Conservation (phyloP, 2,888 invertebrate genomes). For the Drosophila infuscata region DNA sequence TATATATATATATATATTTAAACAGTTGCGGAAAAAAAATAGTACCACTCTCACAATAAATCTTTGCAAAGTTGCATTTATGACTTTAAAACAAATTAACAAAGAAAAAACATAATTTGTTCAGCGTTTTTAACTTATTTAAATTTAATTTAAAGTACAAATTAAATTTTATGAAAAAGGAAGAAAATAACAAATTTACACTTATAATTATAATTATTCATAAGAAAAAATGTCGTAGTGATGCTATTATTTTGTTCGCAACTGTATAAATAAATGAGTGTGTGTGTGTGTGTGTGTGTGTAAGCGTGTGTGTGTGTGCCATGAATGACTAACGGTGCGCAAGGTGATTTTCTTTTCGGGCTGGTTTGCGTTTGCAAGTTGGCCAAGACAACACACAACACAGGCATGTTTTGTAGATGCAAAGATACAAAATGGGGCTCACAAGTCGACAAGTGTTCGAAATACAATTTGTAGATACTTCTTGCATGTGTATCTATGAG, state of each 20-base stretch:
- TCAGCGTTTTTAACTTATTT: background rate
- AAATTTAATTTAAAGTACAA: background rate
- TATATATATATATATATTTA: slow-evolving; percentile 9
- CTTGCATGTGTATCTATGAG: slow-evolving; percentile 18
- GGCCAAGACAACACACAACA: slow-evolving; percentile 30
- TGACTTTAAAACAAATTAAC: background rate
- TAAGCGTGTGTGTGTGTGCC: slow-evolving; percentile 33
- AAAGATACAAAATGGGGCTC: slow-evolving; percentile 29
- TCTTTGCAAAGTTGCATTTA: background rate
- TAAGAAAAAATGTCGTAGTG: background rate
- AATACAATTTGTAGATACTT: slow-evolving; percentile 34
- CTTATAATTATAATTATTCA: background rate
- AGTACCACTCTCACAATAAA: background rate
- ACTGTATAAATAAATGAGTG: slow-evolving; percentile 13
- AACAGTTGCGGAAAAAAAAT: background rate
- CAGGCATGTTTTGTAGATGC: slow-evolving; percentile 31
- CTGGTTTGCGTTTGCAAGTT: slow-evolving; percentile 33
- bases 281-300: slow-evolving; percentile 22
- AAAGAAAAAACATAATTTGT: background rate
- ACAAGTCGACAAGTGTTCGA: slow-evolving; percentile 49
- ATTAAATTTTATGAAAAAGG: no score
- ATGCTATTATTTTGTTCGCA: background rate
- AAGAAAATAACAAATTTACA: no score
- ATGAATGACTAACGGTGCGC: slow-evolving; percentile 76
- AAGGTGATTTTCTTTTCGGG: slow-evolving; percentile 68